Base-by-base conservation (phyloP, 2,888 invertebrate genomes). In the Acanthopleura granulata region DNA sequence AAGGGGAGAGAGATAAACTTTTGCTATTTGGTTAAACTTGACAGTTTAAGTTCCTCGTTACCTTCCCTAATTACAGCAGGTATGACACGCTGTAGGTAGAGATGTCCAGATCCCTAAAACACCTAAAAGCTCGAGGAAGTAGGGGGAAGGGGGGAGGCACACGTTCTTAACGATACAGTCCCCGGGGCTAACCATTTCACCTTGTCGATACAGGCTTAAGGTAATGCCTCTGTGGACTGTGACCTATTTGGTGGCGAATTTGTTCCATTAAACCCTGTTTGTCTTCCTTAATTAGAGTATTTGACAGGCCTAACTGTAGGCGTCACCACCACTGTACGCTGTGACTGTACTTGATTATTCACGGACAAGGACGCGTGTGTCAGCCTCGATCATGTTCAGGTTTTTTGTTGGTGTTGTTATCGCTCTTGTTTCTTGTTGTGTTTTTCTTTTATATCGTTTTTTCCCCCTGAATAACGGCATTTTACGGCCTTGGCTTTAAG, bases 161-260 rank as follows among this genome's bases (percentile, higher is more conserved):
- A 14, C 14, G 18, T 22, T 6, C 66, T 66, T 27, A 66, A 66
- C 22, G 15, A 66, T 6, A 22, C 22, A 12, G 66, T n/a, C 57
- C 40, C 40, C 40, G 40, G 4, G 40, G 3, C 40, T 40, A 66
- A 66, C 66, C 15, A 66, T 22, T 66, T 66, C 3, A 6, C 22
- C 27, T 14, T 66, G 66, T 66, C 25, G 66, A 27, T 16, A 27
- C 6, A 27, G 25, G 66, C 22, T 66, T 66, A 22, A 66, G 29
- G 15, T 22, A 27, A 66, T 27, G 25, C 29, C 22, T 18, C 66
- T 22, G 4, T 25, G 22, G 66, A 16, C 66, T 66, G 4, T 66
- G 66, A 66, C 66, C 66, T 66, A 66, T 66, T 66, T 66, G 66
- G 29, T 27, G 66, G 66, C 16, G 66, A 66, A 27, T 66, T 66